Evolutionary conservation across 2,888 invertebrate species (phyloP).

Genomic region (Trichogramma evanescens): DNA sequence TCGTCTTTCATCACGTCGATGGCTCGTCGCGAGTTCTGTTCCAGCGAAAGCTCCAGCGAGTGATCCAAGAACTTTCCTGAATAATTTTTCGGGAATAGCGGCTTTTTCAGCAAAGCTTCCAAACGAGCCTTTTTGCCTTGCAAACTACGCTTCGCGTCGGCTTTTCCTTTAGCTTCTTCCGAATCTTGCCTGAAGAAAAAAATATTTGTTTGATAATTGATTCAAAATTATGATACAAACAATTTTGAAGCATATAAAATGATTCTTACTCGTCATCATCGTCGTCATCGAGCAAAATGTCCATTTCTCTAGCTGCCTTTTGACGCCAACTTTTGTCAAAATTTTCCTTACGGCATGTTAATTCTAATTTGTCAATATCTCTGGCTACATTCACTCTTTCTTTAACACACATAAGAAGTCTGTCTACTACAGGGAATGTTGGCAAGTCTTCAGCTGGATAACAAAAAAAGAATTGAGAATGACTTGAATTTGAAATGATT

Average conservation of each 20-base stretch:
- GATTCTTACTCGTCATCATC: slow-evolving; percentile 26
- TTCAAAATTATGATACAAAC: not conserved
- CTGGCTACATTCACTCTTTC: slow-evolving; percentile 70
- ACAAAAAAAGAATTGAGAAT: slow-evolving; percentile 10
- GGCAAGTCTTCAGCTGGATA: slow-evolving; percentile 73
- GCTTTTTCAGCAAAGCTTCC: slow-evolving; percentile 51
- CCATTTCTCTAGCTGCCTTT: slow-evolving; percentile 82
- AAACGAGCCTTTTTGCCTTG: slow-evolving; percentile 53
- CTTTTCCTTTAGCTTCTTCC: slow-evolving; percentile 40
- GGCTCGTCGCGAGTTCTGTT: slow-evolving; percentile 44
- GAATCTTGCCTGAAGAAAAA: slow-evolving; percentile 32
- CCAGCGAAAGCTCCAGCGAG: slow-evolving; percentile 33
- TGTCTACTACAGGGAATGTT: slow-evolving; percentile 68
- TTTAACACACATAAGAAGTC: slow-evolving; percentile 58
- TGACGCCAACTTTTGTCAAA: slow-evolving; percentile 78
- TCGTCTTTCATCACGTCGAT: slow-evolving; percentile 53
- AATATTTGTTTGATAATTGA: slow-evolving; percentile 4
- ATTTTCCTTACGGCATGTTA: slow-evolving; percentile 57
- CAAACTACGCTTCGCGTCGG: slow-evolving; percentile 50
- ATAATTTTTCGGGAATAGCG: slow-evolving; percentile 63
- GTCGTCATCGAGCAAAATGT: slow-evolving; percentile 80
- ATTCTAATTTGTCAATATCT: slow-evolving; percentile 71
- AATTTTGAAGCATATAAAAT: slow-evolving; percentile 9
- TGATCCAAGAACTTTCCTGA: slow-evolving; percentile 57
- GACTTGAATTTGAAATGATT: slow-evolving; percentile 6